A percentile compares a stretch with the other conserved stretches of the same genome.
Evolutionary conservation across 2,113 vertebrate genomes (phyloP).

Genomic region (Python bivittatus): DNA sequence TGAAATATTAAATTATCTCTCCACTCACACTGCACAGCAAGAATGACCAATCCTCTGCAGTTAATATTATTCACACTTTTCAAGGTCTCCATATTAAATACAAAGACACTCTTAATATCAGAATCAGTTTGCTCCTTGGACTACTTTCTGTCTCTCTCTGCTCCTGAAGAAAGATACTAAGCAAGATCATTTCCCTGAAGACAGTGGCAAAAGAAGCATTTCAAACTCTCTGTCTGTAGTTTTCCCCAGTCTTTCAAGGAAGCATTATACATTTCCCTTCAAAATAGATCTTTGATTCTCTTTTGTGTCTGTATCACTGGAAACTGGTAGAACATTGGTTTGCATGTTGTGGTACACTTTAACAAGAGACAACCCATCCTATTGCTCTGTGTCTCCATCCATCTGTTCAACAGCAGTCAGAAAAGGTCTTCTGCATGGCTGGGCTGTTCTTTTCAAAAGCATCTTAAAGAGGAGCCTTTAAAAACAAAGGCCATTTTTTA

Average conservation of each 20-base stretch:
- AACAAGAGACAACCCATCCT: neutral
- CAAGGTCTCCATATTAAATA: neutral
- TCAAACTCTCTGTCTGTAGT: neutral
- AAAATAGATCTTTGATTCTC: neutral
- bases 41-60: neutral
- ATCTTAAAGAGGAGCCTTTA: neutral
- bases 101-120: neutral
- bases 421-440: neutral
- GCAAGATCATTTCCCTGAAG: neutral
- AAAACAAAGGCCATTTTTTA: neutral
- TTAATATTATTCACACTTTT: neutral
- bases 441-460: neutral
- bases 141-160: neutral
- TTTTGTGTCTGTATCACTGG: neutral
- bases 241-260: neutral
- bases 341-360: neutral
- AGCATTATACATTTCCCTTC: neutral
- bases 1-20: neutral
- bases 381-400: neutral
- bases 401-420: neutral
- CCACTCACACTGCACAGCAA: neutral
- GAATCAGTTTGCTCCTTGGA: neutral
- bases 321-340: too few species aligned
- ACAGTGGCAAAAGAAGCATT: neutral
- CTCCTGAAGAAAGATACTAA: neutral